Evolutionary conservation across 2,797 vertebrate genomes (phyloP).

Genomic region (Odontamblyopus lacepedii): DNA sequence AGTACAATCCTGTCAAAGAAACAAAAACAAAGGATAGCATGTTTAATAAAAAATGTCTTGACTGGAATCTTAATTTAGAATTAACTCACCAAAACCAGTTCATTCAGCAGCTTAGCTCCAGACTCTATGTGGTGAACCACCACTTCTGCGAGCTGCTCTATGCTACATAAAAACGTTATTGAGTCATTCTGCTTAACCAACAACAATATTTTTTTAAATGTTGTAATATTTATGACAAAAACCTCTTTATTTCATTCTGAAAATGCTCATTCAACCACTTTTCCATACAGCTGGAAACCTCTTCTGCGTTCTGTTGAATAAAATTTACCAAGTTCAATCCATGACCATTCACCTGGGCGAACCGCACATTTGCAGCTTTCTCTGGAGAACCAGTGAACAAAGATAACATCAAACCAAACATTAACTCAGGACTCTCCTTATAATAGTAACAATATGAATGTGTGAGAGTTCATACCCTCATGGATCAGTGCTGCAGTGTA

Average conservation of each 20-base stretch:
- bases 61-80: not conserved
- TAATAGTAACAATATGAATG: not conserved
- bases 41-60: not conserved
- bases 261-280: constrained; percentile 80
- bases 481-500: constrained; percentile 76
- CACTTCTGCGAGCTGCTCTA: constrained; percentile 83
- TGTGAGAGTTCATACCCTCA: constrained; percentile 76
- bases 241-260: constrained; percentile 87
- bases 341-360: constrained; percentile 83
- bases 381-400: constrained; percentile 66
- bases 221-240: not conserved
- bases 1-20: constrained; percentile 46
- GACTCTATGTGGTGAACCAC: constrained; percentile 83
- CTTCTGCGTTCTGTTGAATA: constrained; percentile 73
- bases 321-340: constrained; percentile 73
- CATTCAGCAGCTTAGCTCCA: constrained; percentile 76
- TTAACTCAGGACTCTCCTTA: not conserved
- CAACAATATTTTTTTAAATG: not conserved
- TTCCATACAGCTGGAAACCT: constrained; percentile 79
- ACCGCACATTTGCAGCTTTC: constrained; percentile 69
- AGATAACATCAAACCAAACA: not conserved
- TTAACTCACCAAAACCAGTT: constrained; percentile 79
- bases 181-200: not conserved
- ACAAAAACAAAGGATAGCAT: constrained; percentile 1
- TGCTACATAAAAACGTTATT: constrained; percentile 62